A percentile compares a stretch with the other conserved stretches of the same genome.
Evolutionary conservation across 2,797 vertebrate species (phyloP).

Genomic region (Phataginus tetradactyla): DNA sequence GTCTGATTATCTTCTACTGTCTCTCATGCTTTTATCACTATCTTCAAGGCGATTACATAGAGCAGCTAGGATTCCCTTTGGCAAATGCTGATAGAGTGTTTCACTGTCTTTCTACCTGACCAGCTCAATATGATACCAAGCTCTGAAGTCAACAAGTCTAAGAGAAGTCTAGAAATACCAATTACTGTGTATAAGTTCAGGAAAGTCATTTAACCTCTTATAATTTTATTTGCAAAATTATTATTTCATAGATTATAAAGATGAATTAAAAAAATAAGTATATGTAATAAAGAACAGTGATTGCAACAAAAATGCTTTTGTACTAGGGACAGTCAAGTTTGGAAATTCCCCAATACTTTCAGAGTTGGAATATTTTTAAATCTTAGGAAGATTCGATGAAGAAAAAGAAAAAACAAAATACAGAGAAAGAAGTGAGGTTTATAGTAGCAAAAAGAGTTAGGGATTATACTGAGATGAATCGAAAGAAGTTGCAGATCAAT

Average conservation of each 20-base stretch:
- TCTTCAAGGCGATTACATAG: neutral
- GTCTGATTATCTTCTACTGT: neutral
- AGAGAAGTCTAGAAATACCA: neutral
- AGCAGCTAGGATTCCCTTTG: neutral
- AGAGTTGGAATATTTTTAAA: neutral
- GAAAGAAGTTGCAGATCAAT: neutral
- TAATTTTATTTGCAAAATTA: neutral
- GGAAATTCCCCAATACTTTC: neutral
- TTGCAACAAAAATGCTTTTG: neutral
- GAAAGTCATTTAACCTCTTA: conserved; percentile 5
- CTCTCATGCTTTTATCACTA: neutral
- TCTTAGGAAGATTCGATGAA: neutral
- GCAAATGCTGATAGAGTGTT: neutral
- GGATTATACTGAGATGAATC: neutral
- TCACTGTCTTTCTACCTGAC: neutral
- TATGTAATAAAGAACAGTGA: neutral
- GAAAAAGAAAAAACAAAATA: neutral
- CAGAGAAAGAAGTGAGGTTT: neutral
- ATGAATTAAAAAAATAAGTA: neutral
- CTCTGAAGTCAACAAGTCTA: neutral
- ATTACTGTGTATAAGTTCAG: neutral
- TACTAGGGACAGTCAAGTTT: neutral
- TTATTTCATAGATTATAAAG: neutral
- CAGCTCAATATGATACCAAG: neutral
- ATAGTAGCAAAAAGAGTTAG: neutral